phyloP scores from a whole-genome alignment of 2,888 invertebrate species.

The Kryphioiulus occultus region DNA sequence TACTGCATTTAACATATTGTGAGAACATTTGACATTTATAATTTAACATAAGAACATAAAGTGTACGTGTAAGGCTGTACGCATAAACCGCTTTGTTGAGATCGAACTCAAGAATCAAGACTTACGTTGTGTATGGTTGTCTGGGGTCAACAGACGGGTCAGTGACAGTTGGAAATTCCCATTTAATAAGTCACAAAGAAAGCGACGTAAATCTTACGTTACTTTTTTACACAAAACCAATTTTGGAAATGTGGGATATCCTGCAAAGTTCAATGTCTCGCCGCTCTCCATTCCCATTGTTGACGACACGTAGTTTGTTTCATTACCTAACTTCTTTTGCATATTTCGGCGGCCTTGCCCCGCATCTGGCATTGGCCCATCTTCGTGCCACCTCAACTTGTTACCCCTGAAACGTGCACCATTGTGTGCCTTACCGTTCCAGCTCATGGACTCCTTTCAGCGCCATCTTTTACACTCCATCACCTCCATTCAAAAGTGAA shows the following conservation, averaged over 20 bases:
- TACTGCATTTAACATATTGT: too few species aligned
- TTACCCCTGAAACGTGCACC: not conserved
- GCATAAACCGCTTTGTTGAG: too few species aligned
- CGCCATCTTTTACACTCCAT: conserved; percentile 7
- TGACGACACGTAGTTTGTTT: not conserved
- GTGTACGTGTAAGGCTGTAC: too few species aligned
- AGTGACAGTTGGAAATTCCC: not conserved
- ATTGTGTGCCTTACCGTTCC: conserved; percentile 21
- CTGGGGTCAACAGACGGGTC: not conserved
- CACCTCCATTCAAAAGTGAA: not conserved
- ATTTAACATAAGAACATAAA: too few species aligned
- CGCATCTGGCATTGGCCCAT: not conserved
- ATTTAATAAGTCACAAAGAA: not conserved
- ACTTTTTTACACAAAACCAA: not conserved
- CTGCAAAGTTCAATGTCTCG: conserved; percentile 18
- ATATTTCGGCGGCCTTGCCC: not conserved
- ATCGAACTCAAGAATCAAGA: not conserved
- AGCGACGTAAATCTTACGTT: not conserved
- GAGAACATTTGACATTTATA: too few species aligned
- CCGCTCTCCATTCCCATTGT: not conserved
- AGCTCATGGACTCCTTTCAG: conserved; percentile 14
- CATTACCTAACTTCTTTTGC: not conserved
- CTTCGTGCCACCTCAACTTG: not conserved
- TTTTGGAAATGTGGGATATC: not conserved
- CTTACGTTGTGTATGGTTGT: not conserved